phyloP scores from a whole-genome alignment of 2,113 vertebrate species.

The Actenoides lindsayi region DNA sequence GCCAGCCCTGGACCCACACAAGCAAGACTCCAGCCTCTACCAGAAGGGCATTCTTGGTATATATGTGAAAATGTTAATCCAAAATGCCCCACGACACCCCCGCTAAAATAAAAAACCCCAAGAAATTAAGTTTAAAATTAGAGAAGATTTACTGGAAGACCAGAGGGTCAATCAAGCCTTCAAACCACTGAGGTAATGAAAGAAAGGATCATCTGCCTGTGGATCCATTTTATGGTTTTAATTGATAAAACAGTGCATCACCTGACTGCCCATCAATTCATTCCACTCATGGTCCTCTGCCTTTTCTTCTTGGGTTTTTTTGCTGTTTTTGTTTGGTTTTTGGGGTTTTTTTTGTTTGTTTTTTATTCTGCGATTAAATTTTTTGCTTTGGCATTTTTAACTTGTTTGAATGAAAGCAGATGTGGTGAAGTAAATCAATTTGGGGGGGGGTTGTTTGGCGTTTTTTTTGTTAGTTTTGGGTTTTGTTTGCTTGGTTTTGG shows the following conservation, averaged over 20 bases:
- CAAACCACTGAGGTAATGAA: background rate
- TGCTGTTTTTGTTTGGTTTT: too few species aligned
- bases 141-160: background rate
- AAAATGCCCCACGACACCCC: background rate
- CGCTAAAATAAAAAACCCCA: rapidly evolving
- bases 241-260: background rate
- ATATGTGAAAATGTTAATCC: background rate
- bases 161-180: background rate
- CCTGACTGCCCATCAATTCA: background rate
- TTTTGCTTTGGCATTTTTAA: background rate
- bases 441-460: too few species aligned
- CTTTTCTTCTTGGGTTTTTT: too few species aligned
- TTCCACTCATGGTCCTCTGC: background rate
- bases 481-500: background rate
- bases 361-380: background rate
- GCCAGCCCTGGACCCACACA: rapidly evolving
- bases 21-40: background rate
- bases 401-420: background rate
- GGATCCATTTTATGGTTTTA: background rate
- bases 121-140: background rate
- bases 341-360: background rate
- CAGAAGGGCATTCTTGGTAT: background rate
- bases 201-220: background rate
- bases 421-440: background rate
- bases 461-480: background rate